Evolutionary conservation across 2,797 vertebrate genomes (phyloP).

Genomic region (Sebastes dallii): DNA sequence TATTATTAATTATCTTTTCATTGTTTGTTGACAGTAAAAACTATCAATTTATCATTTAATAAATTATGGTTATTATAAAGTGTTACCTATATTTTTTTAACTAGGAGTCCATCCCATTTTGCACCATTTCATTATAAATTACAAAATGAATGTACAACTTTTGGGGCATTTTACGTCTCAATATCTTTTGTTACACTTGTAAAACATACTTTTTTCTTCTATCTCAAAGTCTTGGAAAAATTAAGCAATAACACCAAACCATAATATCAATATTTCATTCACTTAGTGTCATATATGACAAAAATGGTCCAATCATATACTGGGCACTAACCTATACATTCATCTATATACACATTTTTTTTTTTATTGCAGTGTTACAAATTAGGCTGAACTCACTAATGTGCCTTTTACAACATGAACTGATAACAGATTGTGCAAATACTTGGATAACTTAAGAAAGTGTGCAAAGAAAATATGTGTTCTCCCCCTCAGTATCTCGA

Average conservation of each 20-base stretch:
- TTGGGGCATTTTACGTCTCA: fast-evolving
- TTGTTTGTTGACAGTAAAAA: too few relatives aligned
- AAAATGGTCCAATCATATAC: not conserved
- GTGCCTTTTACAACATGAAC: not conserved
- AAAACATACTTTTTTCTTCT: not conserved
- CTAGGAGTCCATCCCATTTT: not conserved
- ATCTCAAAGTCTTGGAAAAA: not conserved
- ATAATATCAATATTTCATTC: not conserved
- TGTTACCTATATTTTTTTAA: not conserved
- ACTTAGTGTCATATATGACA: not conserved
- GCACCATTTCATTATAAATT: not conserved
- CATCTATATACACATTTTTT: not conserved
- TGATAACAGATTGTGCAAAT: slow-evolving; percentile 24
- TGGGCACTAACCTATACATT: not conserved
- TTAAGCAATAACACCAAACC: not conserved
- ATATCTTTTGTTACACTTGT: not conserved
- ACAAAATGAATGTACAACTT: not conserved
- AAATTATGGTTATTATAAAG: not conserved
- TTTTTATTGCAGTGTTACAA: not conserved
- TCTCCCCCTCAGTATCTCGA: not conserved
- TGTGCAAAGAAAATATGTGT: not conserved
- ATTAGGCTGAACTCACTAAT: not conserved
- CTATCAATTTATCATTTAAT: too few relatives aligned
- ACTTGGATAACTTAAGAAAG: not conserved
- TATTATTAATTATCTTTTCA: too few relatives aligned